Evolutionary conservation across 1,140 invertebrate genomes (phyloP).

Genomic region (Spodoptera frugiperda): DNA sequence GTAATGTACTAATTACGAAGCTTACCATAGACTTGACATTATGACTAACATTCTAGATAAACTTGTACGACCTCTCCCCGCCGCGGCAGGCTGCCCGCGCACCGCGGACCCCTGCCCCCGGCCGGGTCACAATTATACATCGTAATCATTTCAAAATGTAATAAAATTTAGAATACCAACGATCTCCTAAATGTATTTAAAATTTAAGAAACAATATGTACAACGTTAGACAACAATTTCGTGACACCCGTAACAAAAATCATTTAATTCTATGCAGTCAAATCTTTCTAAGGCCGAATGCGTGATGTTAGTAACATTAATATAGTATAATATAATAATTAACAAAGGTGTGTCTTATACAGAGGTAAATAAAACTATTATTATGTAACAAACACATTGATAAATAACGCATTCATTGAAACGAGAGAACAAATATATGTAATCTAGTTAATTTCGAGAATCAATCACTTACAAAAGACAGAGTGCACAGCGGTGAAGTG

Average conservation of each 20-base stretch:
- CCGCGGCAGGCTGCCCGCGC: conserved; percentile 42
- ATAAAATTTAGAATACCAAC: conserved; percentile 77
- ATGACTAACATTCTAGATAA: conserved; percentile 56
- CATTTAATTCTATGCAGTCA: conserved; percentile 81
- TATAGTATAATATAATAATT: conserved; percentile 28
- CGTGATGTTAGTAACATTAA: conserved; percentile 40
- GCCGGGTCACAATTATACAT: conserved; percentile 51
- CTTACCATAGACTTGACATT: conserved; percentile 62
- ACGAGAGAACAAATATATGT: neutral
- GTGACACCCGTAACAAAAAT: conserved; percentile 52
- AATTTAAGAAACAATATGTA: conserved; percentile 62
- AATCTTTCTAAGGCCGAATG: conserved; percentile 74
- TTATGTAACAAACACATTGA: conserved; percentile 7
- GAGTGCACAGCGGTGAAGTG: neutral
- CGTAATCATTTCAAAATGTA: conserved; percentile 54
- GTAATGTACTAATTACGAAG: conserved; percentile 68
- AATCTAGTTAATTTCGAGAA: conserved; percentile 1
- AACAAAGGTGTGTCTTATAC: conserved; percentile 24
- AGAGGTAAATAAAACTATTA: conserved; percentile 3
- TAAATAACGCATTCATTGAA: conserved; percentile 10
- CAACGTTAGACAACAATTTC: conserved; percentile 60
- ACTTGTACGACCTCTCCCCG: conserved; percentile 44
- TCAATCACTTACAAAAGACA: neutral
- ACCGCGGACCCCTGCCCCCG: conserved; percentile 40
- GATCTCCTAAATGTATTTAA: conserved; percentile 61